A percentile compares a stretch with the other conserved stretches of the same genome.
These are phyloP conservation scores for Sympetrum striolatum DNA, from an alignment of 2,888 invertebrate species.

Conservation along the genomic window DNA sequence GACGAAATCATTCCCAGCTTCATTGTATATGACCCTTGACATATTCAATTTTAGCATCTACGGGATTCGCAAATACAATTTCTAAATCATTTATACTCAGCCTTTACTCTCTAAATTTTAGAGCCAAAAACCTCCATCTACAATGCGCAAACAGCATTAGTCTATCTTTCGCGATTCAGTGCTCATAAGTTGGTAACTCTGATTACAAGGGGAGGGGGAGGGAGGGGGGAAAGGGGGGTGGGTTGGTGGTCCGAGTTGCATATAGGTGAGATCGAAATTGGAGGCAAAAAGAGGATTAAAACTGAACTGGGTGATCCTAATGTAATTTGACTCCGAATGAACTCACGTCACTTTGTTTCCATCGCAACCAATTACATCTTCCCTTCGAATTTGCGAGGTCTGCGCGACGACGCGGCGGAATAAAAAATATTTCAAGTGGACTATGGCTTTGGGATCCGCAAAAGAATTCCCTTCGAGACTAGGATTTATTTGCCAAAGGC, in stretches of 20 bases:
- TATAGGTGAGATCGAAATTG: constrained; percentile 40
- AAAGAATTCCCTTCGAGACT: background rate
- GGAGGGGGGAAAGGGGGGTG: background rate
- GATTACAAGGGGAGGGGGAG: background rate
- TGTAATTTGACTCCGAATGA: constrained; percentile 38
- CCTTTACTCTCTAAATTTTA: too few relatives aligned
- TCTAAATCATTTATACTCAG: too few relatives aligned
- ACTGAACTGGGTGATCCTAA: constrained; percentile 44
- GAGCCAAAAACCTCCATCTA: too few relatives aligned
- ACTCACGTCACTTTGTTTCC: constrained; percentile 41
- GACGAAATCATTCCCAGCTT: too few relatives aligned
- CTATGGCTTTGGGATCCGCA: constrained; percentile 17
- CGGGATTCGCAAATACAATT: too few relatives aligned
- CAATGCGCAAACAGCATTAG: too few relatives aligned
- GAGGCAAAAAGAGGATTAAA: constrained; percentile 42
- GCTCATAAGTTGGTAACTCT: background rate
- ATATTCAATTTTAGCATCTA: too few relatives aligned
- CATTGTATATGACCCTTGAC: too few relatives aligned
- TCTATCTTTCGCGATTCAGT: too few relatives aligned
- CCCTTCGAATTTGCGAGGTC: constrained; percentile 23
- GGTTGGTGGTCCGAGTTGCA: background rate
- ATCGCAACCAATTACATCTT: constrained; percentile 40
- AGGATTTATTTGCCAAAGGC: background rate
- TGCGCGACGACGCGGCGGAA: background rate
- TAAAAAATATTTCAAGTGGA: constrained; percentile 31